Evolutionary conservation across 2,888 invertebrate species (phyloP).

Genomic region (Cephus runcator): DNA sequence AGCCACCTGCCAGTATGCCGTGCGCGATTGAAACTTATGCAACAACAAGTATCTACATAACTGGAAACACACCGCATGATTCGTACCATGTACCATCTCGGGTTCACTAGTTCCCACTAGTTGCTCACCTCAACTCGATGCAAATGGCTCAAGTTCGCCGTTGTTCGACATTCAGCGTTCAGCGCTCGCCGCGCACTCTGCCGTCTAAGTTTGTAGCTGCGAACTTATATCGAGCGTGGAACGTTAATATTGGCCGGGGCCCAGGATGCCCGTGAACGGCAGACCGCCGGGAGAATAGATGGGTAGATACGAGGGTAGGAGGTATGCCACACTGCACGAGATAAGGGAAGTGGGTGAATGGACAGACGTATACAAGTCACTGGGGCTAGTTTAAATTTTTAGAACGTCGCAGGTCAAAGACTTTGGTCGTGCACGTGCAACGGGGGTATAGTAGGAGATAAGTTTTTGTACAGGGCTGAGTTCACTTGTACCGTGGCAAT

Average conservation of each 20-base stretch:
- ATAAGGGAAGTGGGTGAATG: not conserved
- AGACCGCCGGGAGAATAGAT: not conserved
- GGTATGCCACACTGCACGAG: not conserved
- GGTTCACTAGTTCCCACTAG: constrained; percentile 10
- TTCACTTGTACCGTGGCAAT: not conserved
- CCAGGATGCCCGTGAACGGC: constrained; percentile 14
- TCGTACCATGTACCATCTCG: not conserved
- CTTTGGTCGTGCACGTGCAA: not conserved
- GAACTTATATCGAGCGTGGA: constrained; percentile 18
- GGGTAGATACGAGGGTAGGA: not conserved
- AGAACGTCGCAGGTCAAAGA: not conserved
- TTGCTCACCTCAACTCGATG: constrained; percentile 16
- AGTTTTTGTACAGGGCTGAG: not conserved
- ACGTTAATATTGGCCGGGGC: constrained; percentile 16
- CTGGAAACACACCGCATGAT: not conserved
- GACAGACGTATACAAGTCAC: not conserved
- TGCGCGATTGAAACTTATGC: not conserved
- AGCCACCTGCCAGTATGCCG: not conserved
- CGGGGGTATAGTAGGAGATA: not conserved
- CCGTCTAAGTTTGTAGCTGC: constrained; percentile 6
- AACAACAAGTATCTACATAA: constrained; percentile 10
- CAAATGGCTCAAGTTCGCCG: constrained; percentile 17
- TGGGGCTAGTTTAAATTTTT: not conserved
- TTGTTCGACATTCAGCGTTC: constrained; percentile 1
- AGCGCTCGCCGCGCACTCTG: constrained; percentile 24